Conservation (phyloP, 2,113 vertebrate genomes). For the Sapayoa aenigma region DNA sequence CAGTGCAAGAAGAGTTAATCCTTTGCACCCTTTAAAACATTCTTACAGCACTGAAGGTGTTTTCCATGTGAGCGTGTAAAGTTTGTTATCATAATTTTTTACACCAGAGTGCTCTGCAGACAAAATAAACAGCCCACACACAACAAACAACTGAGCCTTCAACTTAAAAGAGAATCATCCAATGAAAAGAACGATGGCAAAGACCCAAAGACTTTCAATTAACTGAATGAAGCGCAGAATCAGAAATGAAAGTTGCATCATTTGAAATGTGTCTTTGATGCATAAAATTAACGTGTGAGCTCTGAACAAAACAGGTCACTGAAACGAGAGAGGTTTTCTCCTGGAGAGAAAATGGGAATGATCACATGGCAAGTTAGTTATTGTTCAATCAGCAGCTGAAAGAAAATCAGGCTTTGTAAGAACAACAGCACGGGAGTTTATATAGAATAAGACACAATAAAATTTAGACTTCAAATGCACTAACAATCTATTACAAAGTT, state of each 20-base stretch:
- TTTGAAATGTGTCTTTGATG: background rate
- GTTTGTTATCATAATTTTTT: background rate
- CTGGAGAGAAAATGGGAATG: background rate
- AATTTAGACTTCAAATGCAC: background rate
- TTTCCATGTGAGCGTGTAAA: background rate
- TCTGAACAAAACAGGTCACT: background rate
- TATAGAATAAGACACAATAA: background rate
- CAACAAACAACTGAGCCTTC: background rate
- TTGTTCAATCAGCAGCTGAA: background rate
- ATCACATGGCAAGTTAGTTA: background rate
- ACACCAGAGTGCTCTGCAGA: background rate
- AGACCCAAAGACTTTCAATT: background rate
- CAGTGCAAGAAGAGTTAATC: background rate
- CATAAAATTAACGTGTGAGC: background rate
- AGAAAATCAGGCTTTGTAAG: background rate
- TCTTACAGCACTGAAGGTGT: background rate
- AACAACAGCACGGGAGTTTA: background rate
- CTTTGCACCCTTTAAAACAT: background rate
- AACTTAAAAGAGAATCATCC: background rate
- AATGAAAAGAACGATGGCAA: background rate
- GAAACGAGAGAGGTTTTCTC: background rate
- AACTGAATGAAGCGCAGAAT: background rate
- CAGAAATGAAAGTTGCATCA: background rate
- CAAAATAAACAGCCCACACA: background rate
- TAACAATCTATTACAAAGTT: background rate